Conservation (phyloP, 2,113 vertebrate genomes). For the Orthochromis indermauri region DNA sequence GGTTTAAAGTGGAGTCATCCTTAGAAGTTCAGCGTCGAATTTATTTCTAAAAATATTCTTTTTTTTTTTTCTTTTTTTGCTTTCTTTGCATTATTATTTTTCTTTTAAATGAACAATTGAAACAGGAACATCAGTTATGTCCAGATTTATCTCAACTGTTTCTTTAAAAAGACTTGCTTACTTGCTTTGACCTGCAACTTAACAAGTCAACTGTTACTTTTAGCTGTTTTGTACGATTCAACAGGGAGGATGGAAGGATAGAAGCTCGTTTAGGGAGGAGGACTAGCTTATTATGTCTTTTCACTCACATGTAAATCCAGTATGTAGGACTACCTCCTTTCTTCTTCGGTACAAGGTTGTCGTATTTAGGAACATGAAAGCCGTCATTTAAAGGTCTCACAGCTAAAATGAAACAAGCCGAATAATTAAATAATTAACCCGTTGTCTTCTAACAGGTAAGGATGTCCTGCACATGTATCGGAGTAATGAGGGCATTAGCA, state of each 20-base stretch:
- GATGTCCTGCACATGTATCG: slow-evolving; percentile 80
- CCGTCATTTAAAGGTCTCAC: background rate
- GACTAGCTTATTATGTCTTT: background rate
- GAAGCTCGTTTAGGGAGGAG: background rate
- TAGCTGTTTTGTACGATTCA: background rate
- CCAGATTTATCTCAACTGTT: background rate
- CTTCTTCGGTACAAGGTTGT: background rate
- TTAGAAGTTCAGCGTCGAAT: background rate
- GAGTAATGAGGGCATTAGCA: slow-evolving; percentile 89
- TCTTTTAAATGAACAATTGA: background rate
- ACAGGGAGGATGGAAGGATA: background rate
- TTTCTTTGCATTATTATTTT: background rate
- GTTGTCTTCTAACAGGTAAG: slow-evolving; percentile 64
- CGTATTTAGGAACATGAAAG: background rate
- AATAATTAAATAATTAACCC: background rate
- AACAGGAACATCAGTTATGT: background rate
- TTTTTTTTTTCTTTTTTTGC: rapidly evolving
- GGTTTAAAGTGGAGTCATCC: background rate
- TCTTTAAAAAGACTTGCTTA: background rate
- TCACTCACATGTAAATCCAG: background rate
- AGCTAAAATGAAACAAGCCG: background rate
- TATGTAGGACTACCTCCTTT: background rate
- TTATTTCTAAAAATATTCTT: background rate
- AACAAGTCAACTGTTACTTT: background rate
- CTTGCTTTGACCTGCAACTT: background rate